Evolutionary conservation across 2,113 vertebrate genomes (phyloP), one percentile per base, ranked within the genome.

Genomic region (Callithrix jacchus): DNA sequence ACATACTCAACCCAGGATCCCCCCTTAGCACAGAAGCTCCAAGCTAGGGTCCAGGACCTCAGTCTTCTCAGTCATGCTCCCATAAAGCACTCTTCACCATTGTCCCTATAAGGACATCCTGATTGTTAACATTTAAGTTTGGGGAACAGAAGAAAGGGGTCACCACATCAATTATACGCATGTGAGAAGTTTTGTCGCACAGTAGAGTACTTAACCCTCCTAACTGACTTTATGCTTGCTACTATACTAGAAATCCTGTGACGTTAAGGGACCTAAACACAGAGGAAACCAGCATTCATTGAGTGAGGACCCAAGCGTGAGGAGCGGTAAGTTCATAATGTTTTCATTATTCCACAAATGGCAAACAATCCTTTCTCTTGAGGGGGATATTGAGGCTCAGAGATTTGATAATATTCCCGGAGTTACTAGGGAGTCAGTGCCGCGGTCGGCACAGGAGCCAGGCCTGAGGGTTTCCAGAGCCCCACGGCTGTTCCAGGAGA

Each of bases 361-460:
- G 11, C 21, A 74, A 25, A 5, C 23, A 54, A 8, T 20, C 27
- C 18, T 93, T 83, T 89, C 37, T 18, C 58, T 2, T 37, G 58
- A 73, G 21, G 52, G 10, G 87, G 84, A 87, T 12, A 23, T 11
- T 3, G 10, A 81, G 54, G 49, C 23, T 47, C 27, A 30, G 25
- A 79, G 47, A n/a, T 21, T 71, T 35, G 68, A 30, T 32, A n/a
- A 56, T 1, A 0, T 54, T 40, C 21, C 52, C 16, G 2, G 35
- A n/a, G 73, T 18, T 37, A 7, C 3, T 13, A 21, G 2, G 11
- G 25, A 77, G 49, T 6, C 10, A 47, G 40, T 0, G 3, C 56
- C 27, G 0, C 11, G 74, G 23, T 21, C 0, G 2, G 21, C 1
- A 0, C 0, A 2, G 25, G 64, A 81, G 13, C 1, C 12, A 6